Evolutionary conservation across 2,888 invertebrate genomes (phyloP).

Genomic region (Molorchus minor): DNA sequence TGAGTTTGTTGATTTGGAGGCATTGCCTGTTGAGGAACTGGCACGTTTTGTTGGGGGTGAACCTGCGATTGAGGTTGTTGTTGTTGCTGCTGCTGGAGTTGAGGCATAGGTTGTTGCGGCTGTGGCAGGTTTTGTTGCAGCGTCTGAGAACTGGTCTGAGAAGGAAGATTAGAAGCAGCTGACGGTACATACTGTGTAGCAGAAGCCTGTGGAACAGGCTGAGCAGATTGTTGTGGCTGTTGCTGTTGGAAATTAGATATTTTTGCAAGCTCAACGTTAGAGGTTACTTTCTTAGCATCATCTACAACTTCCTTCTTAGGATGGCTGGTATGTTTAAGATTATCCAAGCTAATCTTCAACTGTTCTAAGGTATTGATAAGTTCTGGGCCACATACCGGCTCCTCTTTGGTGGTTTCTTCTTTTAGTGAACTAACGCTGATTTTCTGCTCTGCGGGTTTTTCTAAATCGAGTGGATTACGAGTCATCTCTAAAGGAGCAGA

Average conservation of each 20-base stretch:
- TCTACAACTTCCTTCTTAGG: conserved; percentile 57
- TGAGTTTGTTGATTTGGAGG: conserved; percentile 9
- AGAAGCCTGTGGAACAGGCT: conserved; percentile 2
- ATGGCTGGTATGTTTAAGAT: conserved; percentile 66
- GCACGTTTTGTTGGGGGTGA: conserved; percentile 9
- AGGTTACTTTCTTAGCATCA: conserved; percentile 49
- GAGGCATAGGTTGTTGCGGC: conserved; percentile 13
- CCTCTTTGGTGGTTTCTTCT: conserved; percentile 50
- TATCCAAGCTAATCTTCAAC: conserved; percentile 68
- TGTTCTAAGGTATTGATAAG: conserved; percentile 67
- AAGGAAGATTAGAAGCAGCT: background rate
- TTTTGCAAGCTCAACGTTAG: conserved; percentile 47
- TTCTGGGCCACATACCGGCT: conserved; percentile 62
- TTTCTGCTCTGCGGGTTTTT: conserved; percentile 51
- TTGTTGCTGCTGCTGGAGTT: conserved; percentile 24
- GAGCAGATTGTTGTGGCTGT: conserved; percentile 26
- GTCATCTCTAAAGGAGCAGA: conserved; percentile 52
- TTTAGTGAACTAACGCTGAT: conserved; percentile 51
- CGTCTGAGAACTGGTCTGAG: conserved; percentile 2
- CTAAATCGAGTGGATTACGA: conserved; percentile 38
- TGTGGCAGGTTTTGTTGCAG: conserved; percentile 2
- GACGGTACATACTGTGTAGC: conserved; percentile 15
- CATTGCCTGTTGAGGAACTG: conserved; percentile 9
- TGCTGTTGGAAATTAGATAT: conserved; percentile 21
- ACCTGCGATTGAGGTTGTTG: no score